Percentiles rank a stretch among this genome's conserved stretches.
Evolutionary conservation across 2,888 invertebrate species (phyloP).

Genomic region (Tachina grossa): DNA sequence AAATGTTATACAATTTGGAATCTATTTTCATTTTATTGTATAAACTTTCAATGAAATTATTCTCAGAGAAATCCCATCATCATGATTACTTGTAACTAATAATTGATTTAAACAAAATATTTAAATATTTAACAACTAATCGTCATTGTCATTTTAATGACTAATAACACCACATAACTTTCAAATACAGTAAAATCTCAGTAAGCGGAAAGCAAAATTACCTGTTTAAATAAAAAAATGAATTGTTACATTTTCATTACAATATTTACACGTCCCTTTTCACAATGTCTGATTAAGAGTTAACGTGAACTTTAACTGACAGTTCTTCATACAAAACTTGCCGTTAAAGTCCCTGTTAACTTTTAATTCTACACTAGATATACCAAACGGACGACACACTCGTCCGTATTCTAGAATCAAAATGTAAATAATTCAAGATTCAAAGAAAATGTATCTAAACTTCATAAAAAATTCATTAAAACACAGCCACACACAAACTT

Average conservation of each 20-base stretch:
- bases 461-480: no score
- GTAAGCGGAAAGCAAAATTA: neutral
- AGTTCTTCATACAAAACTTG: no score
- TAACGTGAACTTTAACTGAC: no score
- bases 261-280: neutral
- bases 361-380: no score
- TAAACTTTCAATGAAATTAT: conserved; percentile 19
- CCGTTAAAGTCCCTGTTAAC: no score
- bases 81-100: conserved; percentile 11
- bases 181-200: neutral
- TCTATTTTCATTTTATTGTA: conserved; percentile 16
- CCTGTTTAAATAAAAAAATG: no score
- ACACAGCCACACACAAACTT: no score
- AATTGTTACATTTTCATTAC: neutral
- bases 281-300: no score
- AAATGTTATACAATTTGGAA: neutral
- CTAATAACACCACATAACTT: neutral
- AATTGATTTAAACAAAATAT: conserved; percentile 11
- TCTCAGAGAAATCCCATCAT: neutral
- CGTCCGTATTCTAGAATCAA: no score
- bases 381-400: no score
- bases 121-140: neutral
- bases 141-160: neutral
- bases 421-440: no score
- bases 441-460: no score